Conservation (phyloP, 1,140 invertebrate species). For the Drosophila bocqueti region DNA sequence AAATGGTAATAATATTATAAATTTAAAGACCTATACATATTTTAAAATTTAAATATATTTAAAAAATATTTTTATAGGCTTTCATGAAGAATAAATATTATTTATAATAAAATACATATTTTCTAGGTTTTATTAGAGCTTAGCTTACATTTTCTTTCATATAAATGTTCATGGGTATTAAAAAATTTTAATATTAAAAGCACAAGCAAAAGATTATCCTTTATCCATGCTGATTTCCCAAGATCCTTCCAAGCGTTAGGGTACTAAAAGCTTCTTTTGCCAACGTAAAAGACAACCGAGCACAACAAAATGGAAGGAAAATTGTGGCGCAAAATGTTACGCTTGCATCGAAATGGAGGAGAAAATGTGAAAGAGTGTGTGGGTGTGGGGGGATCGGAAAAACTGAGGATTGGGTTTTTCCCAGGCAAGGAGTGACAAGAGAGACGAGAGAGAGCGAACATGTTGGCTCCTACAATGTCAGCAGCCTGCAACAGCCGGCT, state of each 20-base stretch:
- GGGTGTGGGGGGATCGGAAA: background rate
- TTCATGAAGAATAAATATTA: background rate
- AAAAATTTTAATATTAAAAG: too few species aligned
- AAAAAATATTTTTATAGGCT: background rate
- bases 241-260: background rate
- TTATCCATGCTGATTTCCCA: background rate
- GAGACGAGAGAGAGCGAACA: slow-evolving; percentile 29
- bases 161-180: background rate
- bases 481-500: slow-evolving; percentile 71
- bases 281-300: slow-evolving; percentile 51
- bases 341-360: slow-evolving; percentile 58
- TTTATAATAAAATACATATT: background rate
- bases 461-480: slow-evolving; percentile 77
- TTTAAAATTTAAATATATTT: background rate
- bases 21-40: background rate
- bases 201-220: background rate
- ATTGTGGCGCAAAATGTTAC: slow-evolving; percentile 77
- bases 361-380: slow-evolving; percentile 2
- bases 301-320: slow-evolving; percentile 39
- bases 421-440: background rate
- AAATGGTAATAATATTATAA: background rate
- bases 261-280: slow-evolving; percentile 48
- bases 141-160: background rate
- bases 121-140: accelerated
- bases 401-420: slow-evolving; percentile 40